Percentiles rank a stretch among this genome's conserved stretches.
phyloP scores from a whole-genome alignment of 2,888 invertebrate genomes.

The Mythimna impura region DNA sequence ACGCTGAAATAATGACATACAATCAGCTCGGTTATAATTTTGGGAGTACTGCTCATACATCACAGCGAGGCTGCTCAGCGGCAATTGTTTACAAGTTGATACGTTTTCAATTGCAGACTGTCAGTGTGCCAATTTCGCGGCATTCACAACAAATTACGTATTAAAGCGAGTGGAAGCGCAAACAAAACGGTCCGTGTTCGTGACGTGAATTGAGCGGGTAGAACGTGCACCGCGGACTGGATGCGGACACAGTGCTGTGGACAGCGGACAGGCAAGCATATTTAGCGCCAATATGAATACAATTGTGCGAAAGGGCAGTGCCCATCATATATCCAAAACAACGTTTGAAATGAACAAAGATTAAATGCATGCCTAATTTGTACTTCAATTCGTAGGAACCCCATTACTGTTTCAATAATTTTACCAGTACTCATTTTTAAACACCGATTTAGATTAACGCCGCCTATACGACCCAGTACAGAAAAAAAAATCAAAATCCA shows the following conservation, averaged over 20 bases:
- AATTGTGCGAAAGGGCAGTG: constrained; percentile 1
- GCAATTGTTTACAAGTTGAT: constrained; percentile 79
- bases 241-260: constrained; percentile 47
- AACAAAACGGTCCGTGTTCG: constrained; percentile 88
- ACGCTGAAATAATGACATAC: neutral
- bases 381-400: too few relatives aligned
- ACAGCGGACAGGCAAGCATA: constrained; percentile 50
- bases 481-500: too few relatives aligned
- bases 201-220: constrained; percentile 86
- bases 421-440: too few relatives aligned
- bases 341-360: too few relatives aligned
- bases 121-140: constrained; percentile 88
- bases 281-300: constrained; percentile 7
- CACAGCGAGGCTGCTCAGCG: constrained; percentile 40
- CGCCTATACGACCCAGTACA: too few relatives aligned
- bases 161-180: constrained; percentile 89
- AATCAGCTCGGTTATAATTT: neutral
- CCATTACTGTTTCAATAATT: too few relatives aligned
- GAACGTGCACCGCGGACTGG: constrained; percentile 70
- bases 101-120: constrained; percentile 87
- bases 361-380: too few relatives aligned
- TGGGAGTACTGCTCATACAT: constrained; percentile 21
- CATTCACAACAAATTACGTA: constrained; percentile 90
- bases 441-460: too few relatives aligned
- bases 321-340: too few relatives aligned